Base-by-base conservation (phyloP, 1,140 invertebrate genomes). In the Nomia melanderi region DNA sequence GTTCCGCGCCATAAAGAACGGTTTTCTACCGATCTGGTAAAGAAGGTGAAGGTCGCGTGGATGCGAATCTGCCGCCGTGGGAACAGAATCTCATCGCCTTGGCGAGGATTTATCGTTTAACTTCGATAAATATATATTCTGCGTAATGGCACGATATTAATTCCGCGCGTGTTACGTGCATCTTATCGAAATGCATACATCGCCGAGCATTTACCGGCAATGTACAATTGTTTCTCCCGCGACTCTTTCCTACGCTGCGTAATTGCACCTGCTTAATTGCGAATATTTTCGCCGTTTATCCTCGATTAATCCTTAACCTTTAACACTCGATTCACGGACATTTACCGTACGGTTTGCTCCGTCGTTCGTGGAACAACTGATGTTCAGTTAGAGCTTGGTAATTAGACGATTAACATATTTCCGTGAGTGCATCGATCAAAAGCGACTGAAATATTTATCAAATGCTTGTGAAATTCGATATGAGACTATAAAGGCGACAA, bases 1-100 rank as follows among this genome's bases (percentile, higher is more conserved):
- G 53, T 74, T 65, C 41, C 60, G 41, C 36, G 57, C 23, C 17
- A 53, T 36, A 64, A 59, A 57, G 53, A 63, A 41, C 57, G 33
- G 50, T 62, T 79, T 77, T 64, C 47, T 47, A 25, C 41, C 14
- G 23, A 70, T 56, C 9, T 50, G 65, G 20, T 29, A 64, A 84
- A 84, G 82, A 83, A 80, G 81, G 82, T 62, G 81, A 83, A 84
- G 82, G 81, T 77, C 63, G 54, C 47, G 80, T 39, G 59, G 27
- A 77, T 57, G 50, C 41, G 64, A 66, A 62, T 62, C 27, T 41
- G 56, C 33, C 9, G 47, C 44, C 82, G 47, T 83, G 81, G 64
- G 60, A 73, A 73, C n/a, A 14, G 41, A 69, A 25, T 23, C 20
- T 57, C 31, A 25, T 31, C 33, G 20, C 54, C 73, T 71, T 53